These are phyloP conservation scores for Rotaria socialis DNA, from an alignment of 2,888 invertebrate species.

Conservation along the genomic window DNA sequence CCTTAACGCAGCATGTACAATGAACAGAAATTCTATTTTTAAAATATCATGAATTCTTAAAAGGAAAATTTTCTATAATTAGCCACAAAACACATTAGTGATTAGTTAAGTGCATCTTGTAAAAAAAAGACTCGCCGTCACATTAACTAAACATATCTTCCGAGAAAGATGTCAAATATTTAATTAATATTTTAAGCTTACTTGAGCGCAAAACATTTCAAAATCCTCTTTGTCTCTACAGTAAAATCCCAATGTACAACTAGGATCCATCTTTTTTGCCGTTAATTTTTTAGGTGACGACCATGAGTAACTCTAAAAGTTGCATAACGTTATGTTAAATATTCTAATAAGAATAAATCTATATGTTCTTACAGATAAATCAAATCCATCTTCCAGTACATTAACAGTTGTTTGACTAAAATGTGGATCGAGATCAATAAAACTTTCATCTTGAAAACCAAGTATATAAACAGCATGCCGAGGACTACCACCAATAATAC, in stretches of 20 bases:
- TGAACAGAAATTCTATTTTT: too few relatives aligned
- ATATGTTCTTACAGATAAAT: background rate
- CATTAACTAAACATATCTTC: too few relatives aligned
- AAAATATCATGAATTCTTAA: too few relatives aligned
- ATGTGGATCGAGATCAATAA: conserved; percentile 88
- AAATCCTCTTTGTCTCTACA: conserved; percentile 36
- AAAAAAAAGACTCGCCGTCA: too few relatives aligned
- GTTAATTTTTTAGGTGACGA: conserved; percentile 35
- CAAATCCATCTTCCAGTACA: conserved; percentile 73
- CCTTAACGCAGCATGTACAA: too few relatives aligned
- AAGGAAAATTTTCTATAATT: too few relatives aligned
- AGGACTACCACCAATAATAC: conserved; percentile 85
- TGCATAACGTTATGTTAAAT: background rate
- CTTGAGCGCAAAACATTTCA: conserved; percentile 53
- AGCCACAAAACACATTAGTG: too few relatives aligned
- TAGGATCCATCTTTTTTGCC: conserved; percentile 44
- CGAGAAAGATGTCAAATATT: too few relatives aligned
- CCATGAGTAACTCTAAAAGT: conserved; percentile 17
- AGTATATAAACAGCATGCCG: conserved; percentile 87
- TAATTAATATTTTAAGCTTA: conserved; percentile 40
- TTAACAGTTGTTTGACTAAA: conserved; percentile 86
- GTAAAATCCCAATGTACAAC: conserved; percentile 44
- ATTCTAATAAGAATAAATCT: too few relatives aligned
- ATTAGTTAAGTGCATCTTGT: too few relatives aligned
- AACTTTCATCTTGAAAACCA: conserved; percentile 82